Base-by-base conservation (phyloP, 2,113 vertebrate species). In the Dipodomys ordii region DNA sequence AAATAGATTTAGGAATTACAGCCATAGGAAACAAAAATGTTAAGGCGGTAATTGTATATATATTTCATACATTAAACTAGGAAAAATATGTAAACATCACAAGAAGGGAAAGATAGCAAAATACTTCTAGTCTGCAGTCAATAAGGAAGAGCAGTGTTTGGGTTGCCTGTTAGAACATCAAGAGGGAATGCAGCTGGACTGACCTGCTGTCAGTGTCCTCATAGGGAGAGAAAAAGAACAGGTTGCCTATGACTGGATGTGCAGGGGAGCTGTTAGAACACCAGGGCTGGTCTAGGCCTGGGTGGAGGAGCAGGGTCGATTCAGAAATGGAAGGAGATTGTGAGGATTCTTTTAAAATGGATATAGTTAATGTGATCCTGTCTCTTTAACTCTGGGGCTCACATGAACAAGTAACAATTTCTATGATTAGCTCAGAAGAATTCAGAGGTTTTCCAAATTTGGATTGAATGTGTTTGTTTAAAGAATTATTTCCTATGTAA, bases 401-500 rank as follows among this genome's bases (percentile, higher is more conserved):
- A 83, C 53, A 32, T 2, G 25, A 7, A 60, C 32, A 60, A 68
- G 46, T 69, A 73, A 64, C 53, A 79, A 2, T 90, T 83, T 90
- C 69, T 88, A 15, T 68, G 64, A 86, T 79, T 72, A 92, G 77
- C 81, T 94, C 67, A 46, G 74, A 96, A 91, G 90, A 74, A 94
- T 83, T 81, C 69, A 64, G 82, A 94, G 67, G 4, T 12, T 87
- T 53, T 87, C 90, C 88, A 84, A 88, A 76, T 96, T 96, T 94
- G 82, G 67, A 46, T 1, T 65, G 49, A 83, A 72, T 28, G 11
- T 53, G 57, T 88, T 95, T 95, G 60, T 94, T 94, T 95, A 90
- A 95, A 91, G 81, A 44, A 74, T 91, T 68, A 93, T 95, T 96
- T 96, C 83, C 72, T 89, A 35, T 13, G n/a, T 88, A 95, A 91